Conservation (phyloP, 2,888 invertebrate species). For the Tridacna crocea region DNA sequence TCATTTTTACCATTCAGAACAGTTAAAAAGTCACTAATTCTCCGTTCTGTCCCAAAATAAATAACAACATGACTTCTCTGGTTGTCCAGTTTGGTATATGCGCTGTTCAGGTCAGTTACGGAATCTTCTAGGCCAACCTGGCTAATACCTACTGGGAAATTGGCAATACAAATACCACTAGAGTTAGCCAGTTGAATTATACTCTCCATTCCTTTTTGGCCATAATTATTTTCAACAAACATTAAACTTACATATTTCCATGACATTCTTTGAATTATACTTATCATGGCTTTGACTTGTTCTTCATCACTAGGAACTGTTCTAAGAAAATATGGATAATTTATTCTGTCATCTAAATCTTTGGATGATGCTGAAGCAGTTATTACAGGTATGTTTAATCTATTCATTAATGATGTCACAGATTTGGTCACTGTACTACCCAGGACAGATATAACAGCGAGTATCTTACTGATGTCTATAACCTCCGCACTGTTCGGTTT, state of each 20-base stretch:
- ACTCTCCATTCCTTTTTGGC: slow-evolving; percentile 73
- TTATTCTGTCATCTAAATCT: slow-evolving; percentile 74
- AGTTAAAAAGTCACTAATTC: slow-evolving; percentile 66
- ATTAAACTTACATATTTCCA: slow-evolving; percentile 78
- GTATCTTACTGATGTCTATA: slow-evolving; percentile 65
- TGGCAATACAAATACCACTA: slow-evolving; percentile 74
- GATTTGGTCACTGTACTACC: slow-evolving; percentile 79
- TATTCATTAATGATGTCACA: slow-evolving; percentile 69
- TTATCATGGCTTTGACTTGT: slow-evolving; percentile 75
- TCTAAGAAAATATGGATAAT: slow-evolving; percentile 79
- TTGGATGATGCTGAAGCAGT: slow-evolving; percentile 77
- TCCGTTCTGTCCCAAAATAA: slow-evolving; percentile 76
- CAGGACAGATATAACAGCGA: slow-evolving; percentile 86
- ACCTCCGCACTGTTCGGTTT: slow-evolving; percentile 32
- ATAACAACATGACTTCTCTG: slow-evolving; percentile 73
- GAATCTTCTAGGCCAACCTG: slow-evolving; percentile 54
- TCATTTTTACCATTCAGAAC: slow-evolving; percentile 55
- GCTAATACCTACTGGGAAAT: slow-evolving; percentile 62
- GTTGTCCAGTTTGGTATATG: slow-evolving; percentile 42
- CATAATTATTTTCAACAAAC: slow-evolving; percentile 79
- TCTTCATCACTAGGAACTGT: slow-evolving; percentile 79
- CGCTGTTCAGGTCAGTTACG: slow-evolving; percentile 49
- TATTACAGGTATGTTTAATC: slow-evolving; percentile 73
- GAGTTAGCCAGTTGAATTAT: slow-evolving; percentile 66
- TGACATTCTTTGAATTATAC: slow-evolving; percentile 68